Percentiles rank a stretch among this genome's conserved stretches.
These are phyloP conservation scores for Cheirogaleus major DNA, from an alignment of 2,797 vertebrate species.

Conservation along the genomic window DNA sequence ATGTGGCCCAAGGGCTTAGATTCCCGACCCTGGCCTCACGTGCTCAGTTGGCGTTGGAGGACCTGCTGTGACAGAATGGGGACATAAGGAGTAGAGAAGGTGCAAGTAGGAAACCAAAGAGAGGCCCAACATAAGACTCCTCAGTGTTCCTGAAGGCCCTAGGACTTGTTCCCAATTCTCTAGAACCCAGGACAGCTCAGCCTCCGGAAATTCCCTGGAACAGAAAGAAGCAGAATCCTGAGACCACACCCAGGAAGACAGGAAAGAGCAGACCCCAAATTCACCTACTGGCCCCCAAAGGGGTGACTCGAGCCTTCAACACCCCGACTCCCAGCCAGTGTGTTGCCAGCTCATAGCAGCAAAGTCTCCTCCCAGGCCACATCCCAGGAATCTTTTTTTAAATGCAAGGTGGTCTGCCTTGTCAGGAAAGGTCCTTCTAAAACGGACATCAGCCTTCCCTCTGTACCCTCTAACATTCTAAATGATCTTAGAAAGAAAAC, in stretches of 20 bases:
- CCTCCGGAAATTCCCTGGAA: neutral
- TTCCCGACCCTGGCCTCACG: neutral
- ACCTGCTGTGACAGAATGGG: no score
- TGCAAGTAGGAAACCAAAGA: neutral
- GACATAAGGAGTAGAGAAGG: no score
- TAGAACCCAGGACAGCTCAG: neutral
- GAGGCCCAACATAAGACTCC: neutral
- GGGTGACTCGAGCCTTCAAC: neutral
- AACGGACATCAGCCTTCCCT: neutral
- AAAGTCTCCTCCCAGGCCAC: neutral
- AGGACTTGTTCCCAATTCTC: neutral
- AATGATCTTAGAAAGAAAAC: neutral
- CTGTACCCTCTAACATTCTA: neutral
- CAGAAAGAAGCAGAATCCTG: neutral
- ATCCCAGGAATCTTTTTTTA: neutral
- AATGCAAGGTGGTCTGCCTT: neutral
- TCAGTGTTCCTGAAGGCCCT: neutral
- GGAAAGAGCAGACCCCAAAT: neutral
- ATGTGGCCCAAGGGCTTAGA: neutral
- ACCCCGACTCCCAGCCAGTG: neutral
- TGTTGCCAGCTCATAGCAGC: neutral
- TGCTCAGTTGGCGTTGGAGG: neutral
- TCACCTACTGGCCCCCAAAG: no score
- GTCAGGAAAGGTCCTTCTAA: neutral
- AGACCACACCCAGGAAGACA: neutral